phyloP scores from a whole-genome alignment of 2,797 vertebrate genomes.

The Pantherophis vulpinus region DNA sequence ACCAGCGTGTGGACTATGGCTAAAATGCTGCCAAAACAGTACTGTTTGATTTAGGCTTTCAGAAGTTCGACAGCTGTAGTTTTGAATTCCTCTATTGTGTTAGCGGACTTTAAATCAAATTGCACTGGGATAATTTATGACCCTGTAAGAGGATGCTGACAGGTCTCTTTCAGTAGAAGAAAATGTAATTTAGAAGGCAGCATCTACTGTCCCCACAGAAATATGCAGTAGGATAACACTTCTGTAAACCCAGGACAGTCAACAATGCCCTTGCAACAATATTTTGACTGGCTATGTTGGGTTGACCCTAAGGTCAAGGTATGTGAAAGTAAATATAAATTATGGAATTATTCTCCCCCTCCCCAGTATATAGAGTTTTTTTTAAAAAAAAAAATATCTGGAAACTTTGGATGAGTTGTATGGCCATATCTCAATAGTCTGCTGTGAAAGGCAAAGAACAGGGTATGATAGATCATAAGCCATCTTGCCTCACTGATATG shows the following conservation, averaged over 20 bases:
- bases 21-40: conserved; percentile 2
- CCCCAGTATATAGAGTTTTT: not conserved
- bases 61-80: conserved; percentile 3
- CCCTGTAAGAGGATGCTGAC: conserved; percentile 18
- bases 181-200: conserved; percentile 33
- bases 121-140: conserved; percentile 21
- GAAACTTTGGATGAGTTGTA: not conserved
- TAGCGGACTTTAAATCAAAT: conserved; percentile 25
- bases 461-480: not conserved
- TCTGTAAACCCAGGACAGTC: conserved; percentile 1
- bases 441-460: not conserved
- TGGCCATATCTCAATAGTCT: not conserved
- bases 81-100: conserved; percentile 1
- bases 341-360: not conserved
- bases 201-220: conserved; percentile 19
- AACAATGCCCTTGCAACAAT: not conserved
- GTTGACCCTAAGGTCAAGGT: conserved; percentile 1
- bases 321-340: not conserved
- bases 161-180: conserved; percentile 27
- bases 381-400: not conserved
- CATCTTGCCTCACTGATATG: not conserved
- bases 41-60: not conserved
- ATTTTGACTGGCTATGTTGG: conserved; percentile 19
- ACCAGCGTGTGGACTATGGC: not conserved
- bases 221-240: not conserved